Evolutionary conservation across 2,888 invertebrate genomes (phyloP).

Genomic region (Drosophila vallismaia): DNA sequence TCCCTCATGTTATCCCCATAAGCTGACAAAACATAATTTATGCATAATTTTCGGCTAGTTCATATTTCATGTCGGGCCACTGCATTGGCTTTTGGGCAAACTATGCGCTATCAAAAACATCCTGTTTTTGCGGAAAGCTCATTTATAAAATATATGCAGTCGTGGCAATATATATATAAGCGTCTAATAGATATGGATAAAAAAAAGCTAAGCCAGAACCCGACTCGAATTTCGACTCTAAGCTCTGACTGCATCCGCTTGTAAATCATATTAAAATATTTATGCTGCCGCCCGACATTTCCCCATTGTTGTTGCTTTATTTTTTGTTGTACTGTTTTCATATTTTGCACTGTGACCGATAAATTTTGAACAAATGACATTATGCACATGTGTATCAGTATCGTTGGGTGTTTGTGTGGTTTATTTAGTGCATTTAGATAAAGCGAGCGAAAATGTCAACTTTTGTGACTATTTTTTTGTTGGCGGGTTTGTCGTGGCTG

Average conservation of each 20-base stretch:
- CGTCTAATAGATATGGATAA: slow-evolving; percentile 26
- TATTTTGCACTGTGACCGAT: slow-evolving; percentile 42
- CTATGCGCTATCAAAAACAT: slow-evolving; percentile 46
- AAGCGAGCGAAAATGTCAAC: slow-evolving; percentile 72
- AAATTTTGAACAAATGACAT: slow-evolving; percentile 57
- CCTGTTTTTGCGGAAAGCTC: slow-evolving; percentile 48
- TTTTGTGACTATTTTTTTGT: slow-evolving; percentile 57
- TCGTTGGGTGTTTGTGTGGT: slow-evolving; percentile 31
- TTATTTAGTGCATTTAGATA: slow-evolving; percentile 74
- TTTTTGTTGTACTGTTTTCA: slow-evolving; percentile 16
- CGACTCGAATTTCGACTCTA: slow-evolving; percentile 32
- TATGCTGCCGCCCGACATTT: slow-evolving; percentile 47
- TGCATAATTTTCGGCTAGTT: slow-evolving; percentile 37
- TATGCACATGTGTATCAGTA: slow-evolving; percentile 44
- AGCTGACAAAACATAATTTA: slow-evolving; percentile 32
- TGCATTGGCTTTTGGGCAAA: slow-evolving; percentile 19
- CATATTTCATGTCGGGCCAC: slow-evolving; percentile 42
- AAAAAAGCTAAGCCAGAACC: slow-evolving; percentile 17
- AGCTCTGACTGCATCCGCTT: slow-evolving; percentile 59
- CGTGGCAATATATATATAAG: slow-evolving; percentile 1
- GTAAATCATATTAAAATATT: slow-evolving; percentile 77
- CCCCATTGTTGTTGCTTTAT: slow-evolving; percentile 24
- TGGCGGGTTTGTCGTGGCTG: slow-evolving; percentile 29
- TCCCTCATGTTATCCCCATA: slow-evolving; percentile 24
- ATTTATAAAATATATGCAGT: slow-evolving; percentile 42